Conservation (phyloP, 2,797 vertebrate species). For the Peromyscus aztecus region DNA sequence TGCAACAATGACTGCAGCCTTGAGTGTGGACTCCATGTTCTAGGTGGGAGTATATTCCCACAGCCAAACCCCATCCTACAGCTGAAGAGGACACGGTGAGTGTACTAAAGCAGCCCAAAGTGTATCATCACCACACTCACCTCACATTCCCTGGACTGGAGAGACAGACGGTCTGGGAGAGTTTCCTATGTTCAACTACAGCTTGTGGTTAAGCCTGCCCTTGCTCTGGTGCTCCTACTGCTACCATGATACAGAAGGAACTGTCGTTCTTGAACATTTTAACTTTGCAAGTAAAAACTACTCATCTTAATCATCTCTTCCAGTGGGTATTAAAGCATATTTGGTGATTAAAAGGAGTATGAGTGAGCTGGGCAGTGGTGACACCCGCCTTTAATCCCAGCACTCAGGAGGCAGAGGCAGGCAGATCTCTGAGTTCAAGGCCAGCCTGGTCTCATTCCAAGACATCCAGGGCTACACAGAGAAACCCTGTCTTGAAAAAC, state of each 20-base stretch:
- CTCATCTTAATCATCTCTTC: background rate
- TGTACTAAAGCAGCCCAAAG: background rate
- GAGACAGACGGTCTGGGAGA: background rate
- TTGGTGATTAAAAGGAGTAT: background rate
- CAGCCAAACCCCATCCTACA: background rate
- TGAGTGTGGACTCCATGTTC: background rate
- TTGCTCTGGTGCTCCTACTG: background rate
- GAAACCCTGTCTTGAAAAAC: background rate
- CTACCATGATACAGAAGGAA: slow-evolving; percentile 7
- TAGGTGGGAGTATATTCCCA: background rate
- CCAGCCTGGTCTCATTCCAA: background rate
- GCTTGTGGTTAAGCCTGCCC: background rate
- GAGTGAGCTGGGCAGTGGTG: background rate
- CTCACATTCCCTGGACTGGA: background rate
- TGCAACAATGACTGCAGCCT: background rate
- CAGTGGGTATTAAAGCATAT: background rate
- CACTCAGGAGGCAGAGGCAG: background rate
- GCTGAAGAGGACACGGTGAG: background rate
- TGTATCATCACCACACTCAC: background rate
- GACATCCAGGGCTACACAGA: background rate
- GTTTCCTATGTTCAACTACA: background rate
- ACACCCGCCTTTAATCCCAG: background rate
- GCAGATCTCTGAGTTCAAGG: background rate
- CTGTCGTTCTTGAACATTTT: background rate
- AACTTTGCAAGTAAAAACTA: background rate